Conservation (phyloP, 2,888 invertebrate species). For the Tipula helvola region DNA sequence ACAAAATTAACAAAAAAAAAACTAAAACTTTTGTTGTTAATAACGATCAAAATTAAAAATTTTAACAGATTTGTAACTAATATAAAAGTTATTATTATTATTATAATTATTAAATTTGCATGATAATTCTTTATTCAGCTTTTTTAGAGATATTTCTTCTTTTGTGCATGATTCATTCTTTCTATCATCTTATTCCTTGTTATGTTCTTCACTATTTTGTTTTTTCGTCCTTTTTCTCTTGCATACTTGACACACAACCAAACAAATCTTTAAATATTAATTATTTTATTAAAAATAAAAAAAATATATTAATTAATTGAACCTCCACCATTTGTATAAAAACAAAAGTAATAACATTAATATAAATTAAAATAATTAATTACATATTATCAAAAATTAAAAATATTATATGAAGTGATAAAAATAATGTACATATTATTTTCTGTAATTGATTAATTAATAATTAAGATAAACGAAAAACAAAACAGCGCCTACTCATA, state of each 20-base stretch:
- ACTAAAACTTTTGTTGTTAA: neutral
- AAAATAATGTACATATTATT: neutral
- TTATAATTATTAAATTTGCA: neutral
- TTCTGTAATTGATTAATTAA: neutral
- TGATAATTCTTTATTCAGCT: neutral
- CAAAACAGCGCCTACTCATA: neutral
- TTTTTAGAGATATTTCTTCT: neutral
- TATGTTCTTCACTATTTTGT: neutral
- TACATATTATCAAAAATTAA: neutral
- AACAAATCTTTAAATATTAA: neutral
- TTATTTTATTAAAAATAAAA: neutral
- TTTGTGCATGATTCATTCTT: neutral
- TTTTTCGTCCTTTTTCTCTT: neutral
- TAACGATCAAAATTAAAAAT: neutral
- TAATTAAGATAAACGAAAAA: neutral
- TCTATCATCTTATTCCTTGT: neutral
- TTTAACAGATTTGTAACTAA: neutral
- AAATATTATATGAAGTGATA: neutral
- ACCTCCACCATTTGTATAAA: conserved; percentile 19
- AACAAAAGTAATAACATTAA: conserved; percentile 10
- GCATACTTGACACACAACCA: neutral
- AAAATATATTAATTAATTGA: conserved; percentile 9
- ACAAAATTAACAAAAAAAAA: neutral
- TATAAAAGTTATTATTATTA: neutral
- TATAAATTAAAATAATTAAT: conserved; percentile 5